Evolutionary conservation across 2,797 vertebrate genomes (phyloP), one percentile per base, ranked within the genome.

Genomic region (Enteromius paludinosus): DNA sequence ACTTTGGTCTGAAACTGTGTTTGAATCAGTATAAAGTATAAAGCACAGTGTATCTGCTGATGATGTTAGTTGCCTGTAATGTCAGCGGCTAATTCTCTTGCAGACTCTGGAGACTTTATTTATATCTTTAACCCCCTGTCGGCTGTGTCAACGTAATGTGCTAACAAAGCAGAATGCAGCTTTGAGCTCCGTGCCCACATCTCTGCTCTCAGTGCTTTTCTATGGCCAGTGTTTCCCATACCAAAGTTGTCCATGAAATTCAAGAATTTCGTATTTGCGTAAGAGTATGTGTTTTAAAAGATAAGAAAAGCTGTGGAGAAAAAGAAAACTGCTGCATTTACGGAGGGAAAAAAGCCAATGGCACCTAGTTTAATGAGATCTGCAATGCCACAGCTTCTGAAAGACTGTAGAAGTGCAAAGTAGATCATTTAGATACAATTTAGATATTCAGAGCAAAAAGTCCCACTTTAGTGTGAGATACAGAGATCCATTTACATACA

Each of bases 91-190:
- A 56, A 45, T 62, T 62, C 20, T 33, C 25, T 71, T 35, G 12
- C 38, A 62, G 38, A 28, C 66, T 17, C 28, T 30, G 28, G 28
- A 30, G 28, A 30, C 28, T 30, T 71, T 17, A 66, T 72, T 20
- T 62, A 64, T 81, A 49, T 62, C 54, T 61, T 80, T 72, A 62
- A 62, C 54, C 75, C 28, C 8, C 41, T 72, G 69, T 72, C 56
- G 1, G 18, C 41, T 62, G 38, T 71, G 20, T 62, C 68, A 62
- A 49, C 35, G 7, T 15, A 45, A 47, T 47, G 54, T 45, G 68
- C 38, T 71, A 35, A 62, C 9, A 33, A 18, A 62, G 78, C 68
- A 61, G 41, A 81, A 72, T 11, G 0, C 52, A 71, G 54, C 49
- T 71, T 69, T 79, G 15, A 54, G 77, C 64, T 56, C 17, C 59